Percentiles rank a stretch among this genome's conserved stretches.
These are phyloP conservation scores for Eristalis tenax DNA, from an alignment of 2,888 invertebrate genomes.

Conservation along the genomic window DNA sequence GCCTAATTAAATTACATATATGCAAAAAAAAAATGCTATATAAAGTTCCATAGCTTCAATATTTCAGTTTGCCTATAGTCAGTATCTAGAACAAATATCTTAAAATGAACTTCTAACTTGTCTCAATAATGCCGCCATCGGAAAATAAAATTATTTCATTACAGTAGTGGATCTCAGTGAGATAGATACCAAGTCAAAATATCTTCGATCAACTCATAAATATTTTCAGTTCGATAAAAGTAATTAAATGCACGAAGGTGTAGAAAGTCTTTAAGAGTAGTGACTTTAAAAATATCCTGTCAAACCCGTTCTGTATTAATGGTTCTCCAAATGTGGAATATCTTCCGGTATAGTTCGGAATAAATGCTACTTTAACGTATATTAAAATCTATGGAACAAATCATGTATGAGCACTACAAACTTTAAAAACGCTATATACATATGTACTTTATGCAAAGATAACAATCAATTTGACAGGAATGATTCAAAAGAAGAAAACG, in stretches of 20 bases:
- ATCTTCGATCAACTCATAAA: too few relatives aligned
- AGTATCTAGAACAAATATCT: too few relatives aligned
- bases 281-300: conserved; percentile 46
- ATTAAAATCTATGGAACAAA: background rate
- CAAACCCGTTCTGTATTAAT: conserved; percentile 50
- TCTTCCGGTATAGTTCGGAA: conserved; percentile 50
- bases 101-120: too few relatives aligned
- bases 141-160: too few relatives aligned
- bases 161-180: too few relatives aligned
- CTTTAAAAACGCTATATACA: conserved; percentile 20
- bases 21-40: too few relatives aligned
- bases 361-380: background rate
- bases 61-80: too few relatives aligned
- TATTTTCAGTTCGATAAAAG: background rate
- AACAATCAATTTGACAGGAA: conserved; percentile 50
- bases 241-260: conserved; percentile 16
- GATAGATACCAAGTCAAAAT: too few relatives aligned
- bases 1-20: too few relatives aligned
- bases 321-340: background rate
- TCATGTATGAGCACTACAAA: background rate
- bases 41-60: too few relatives aligned
- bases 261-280: conserved; percentile 48
- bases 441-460: background rate
- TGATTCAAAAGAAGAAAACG: conserved; percentile 48
- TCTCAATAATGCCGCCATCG: too few relatives aligned